A percentile compares a stretch with the other conserved stretches of the same genome.
These are phyloP conservation scores for Hafferia zeledoni DNA, from an alignment of 2,797 vertebrate species.

Conservation along the genomic window DNA sequence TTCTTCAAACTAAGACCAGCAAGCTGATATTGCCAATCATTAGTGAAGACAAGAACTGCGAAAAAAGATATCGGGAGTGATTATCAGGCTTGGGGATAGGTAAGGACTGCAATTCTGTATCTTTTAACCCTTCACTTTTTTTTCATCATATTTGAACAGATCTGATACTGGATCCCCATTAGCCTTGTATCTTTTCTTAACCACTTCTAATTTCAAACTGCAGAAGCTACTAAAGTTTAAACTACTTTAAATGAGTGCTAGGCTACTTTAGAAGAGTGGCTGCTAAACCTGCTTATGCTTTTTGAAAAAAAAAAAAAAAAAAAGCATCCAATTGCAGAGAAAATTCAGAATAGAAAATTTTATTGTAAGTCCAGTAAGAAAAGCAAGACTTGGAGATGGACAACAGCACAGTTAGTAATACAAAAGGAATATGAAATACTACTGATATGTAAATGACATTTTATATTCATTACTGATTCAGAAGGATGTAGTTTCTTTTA, in stretches of 20 bases:
- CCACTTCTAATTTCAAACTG: background rate
- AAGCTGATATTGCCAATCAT: background rate
- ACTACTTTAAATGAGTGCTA: background rate
- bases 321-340: background rate
- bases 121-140: background rate
- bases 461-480: background rate
- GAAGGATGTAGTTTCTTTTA: background rate
- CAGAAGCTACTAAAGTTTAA: background rate
- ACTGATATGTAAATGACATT: background rate
- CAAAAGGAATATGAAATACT: background rate
- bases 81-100: background rate
- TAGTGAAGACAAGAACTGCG: background rate
- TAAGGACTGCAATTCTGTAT: background rate
- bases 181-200: background rate
- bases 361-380: background rate
- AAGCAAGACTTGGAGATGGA: background rate
- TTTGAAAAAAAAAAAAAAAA: background rate
- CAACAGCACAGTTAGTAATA: background rate
- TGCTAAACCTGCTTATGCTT: background rate
- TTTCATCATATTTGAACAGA: background rate
- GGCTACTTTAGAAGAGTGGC: background rate
- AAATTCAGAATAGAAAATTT: background rate
- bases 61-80: background rate
- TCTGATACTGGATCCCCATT: rapidly evolving
- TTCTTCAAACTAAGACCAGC: background rate